phyloP scores from a whole-genome alignment of 2,888 invertebrate genomes.

The Cyaniris semiargus region DNA sequence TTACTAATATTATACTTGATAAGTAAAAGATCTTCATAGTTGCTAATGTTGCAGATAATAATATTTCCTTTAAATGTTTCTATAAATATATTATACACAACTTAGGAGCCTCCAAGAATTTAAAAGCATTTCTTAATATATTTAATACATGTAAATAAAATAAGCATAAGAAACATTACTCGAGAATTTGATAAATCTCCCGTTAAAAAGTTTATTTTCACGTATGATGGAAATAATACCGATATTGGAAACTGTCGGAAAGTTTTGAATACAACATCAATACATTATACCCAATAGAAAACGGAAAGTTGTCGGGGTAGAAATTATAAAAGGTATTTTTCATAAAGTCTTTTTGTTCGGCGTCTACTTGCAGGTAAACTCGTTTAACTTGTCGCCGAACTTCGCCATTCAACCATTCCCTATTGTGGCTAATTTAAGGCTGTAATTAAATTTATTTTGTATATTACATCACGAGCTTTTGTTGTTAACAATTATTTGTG shows the following conservation, averaged over 20 bases:
- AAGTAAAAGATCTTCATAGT: not conserved
- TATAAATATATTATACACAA: not conserved
- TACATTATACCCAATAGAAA: conserved; percentile 30
- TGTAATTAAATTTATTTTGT: conserved; percentile 76
- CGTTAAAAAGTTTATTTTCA: conserved; percentile 22
- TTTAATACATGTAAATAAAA: not conserved
- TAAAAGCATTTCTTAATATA: not conserved
- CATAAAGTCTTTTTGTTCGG: conserved; percentile 57
- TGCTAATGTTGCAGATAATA: not conserved
- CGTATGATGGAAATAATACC: conserved; percentile 24
- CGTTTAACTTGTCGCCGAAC: conserved; percentile 66
- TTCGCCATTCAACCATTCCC: conserved; percentile 67
- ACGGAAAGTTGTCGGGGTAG: conserved; percentile 30
- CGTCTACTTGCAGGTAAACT: conserved; percentile 55
- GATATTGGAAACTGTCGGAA: conserved; percentile 23
- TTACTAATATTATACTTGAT: not conserved
- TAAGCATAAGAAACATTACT: not conserved
- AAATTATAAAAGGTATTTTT: conserved; percentile 49
- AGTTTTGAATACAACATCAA: conserved; percentile 28
- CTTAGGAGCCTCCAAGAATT: not conserved
- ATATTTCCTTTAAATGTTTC: not conserved
- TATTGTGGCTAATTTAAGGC: conserved; percentile 75
- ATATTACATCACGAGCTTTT: conserved; percentile 25
- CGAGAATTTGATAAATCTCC: conserved; percentile 8
- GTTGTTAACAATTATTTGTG: conserved; percentile 12